phyloP scores from a whole-genome alignment of 2,797 vertebrate genomes.

The Phrynocephalus vlangalii region DNA sequence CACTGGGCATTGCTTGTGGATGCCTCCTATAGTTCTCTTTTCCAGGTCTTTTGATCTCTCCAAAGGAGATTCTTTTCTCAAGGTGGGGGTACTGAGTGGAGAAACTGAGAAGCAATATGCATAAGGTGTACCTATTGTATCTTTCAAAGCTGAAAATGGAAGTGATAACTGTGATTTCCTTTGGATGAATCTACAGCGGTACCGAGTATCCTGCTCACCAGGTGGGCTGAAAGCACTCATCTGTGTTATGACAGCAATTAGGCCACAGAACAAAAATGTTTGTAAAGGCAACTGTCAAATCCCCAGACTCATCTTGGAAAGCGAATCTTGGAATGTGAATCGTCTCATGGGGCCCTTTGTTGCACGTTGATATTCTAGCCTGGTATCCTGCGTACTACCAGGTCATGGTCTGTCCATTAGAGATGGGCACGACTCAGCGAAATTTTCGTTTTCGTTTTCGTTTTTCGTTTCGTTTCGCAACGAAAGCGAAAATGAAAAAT shows the following conservation, averaged over 20 bases:
- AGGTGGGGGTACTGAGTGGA: background rate
- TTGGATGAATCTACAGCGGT: background rate
- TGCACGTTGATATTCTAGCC: background rate
- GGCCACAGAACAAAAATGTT: background rate
- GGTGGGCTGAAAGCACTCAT: background rate
- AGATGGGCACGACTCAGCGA: no score
- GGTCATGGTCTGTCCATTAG: background rate
- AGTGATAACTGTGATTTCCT: background rate
- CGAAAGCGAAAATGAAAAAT: no score
- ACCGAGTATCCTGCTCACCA: background rate
- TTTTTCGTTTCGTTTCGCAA: no score
- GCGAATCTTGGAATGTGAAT: background rate
- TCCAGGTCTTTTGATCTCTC: background rate
- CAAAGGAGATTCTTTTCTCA: background rate
- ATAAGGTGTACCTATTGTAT: background rate
- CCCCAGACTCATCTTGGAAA: background rate
- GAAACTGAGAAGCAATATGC: background rate
- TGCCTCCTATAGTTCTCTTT: background rate
- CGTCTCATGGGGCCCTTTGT: background rate
- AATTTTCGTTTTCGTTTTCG: no score
- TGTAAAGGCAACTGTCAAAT: background rate
- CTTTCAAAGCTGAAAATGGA: background rate
- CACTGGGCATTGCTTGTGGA: background rate
- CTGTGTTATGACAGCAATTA: background rate
- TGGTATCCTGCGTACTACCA: background rate